phyloP scores from a whole-genome alignment of 1,140 invertebrate species.

The Psix sp. region DNA sequence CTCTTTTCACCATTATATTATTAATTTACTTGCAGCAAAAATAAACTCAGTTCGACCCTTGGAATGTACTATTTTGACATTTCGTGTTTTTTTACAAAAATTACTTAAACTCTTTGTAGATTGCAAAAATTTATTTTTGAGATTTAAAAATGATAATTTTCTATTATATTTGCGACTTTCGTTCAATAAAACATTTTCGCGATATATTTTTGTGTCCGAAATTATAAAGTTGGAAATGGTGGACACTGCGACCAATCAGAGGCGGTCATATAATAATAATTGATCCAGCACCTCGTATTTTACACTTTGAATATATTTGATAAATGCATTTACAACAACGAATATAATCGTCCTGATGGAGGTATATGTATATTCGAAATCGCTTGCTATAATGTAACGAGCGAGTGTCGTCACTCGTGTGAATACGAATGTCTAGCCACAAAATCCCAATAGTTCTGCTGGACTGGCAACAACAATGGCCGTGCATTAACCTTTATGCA shows the following conservation, averaged over 20 bases:
- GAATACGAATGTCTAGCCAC: constrained; percentile 63
- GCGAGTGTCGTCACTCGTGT: constrained; percentile 64
- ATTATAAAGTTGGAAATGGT: neutral
- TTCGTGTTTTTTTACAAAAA: too few species aligned
- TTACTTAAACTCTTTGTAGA: too few species aligned
- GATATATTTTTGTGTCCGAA: too few species aligned
- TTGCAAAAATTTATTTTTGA: too few species aligned
- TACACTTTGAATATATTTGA: constrained; percentile 16
- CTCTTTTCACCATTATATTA: too few species aligned
- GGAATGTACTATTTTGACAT: too few species aligned
- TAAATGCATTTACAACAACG: constrained; percentile 7
- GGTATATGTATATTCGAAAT: constrained; percentile 28
- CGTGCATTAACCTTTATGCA: constrained; percentile 77
- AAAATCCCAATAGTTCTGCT: constrained; percentile 69
- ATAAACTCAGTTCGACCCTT: too few species aligned
- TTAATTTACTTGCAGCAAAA: too few species aligned
- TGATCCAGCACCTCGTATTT: constrained; percentile 24
- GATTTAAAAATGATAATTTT: too few species aligned
- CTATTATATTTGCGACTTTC: too few species aligned
- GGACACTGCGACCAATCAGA: constrained; percentile 12
- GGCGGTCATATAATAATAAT: constrained; percentile 27
- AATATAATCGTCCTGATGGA: constrained; percentile 14
- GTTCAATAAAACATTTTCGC: too few species aligned
- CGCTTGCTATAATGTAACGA: constrained; percentile 55
- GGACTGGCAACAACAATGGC: constrained; percentile 74